Percentiles rank a stretch among this genome's conserved stretches.
phyloP scores from a whole-genome alignment of 2,113 vertebrate species.

The Hemibagrus wyckioides region DNA sequence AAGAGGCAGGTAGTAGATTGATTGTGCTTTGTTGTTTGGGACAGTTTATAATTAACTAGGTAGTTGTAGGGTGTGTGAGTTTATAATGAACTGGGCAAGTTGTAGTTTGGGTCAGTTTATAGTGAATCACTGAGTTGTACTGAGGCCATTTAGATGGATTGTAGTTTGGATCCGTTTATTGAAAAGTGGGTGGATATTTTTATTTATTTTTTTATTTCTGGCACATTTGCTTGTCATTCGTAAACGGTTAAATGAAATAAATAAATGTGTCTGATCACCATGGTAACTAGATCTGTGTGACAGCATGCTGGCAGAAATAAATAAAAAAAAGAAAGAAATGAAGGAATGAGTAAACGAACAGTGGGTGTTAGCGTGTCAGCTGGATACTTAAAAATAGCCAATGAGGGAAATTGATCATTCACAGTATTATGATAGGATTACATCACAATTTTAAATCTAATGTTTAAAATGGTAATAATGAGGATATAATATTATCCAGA shows the following conservation, averaged over 20 bases:
- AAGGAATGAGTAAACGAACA: not conserved
- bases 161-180: not conserved
- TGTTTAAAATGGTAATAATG: not conserved
- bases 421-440: not conserved
- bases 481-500: not conserved
- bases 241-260: not conserved
- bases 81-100: not conserved
- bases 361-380: not conserved
- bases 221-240: not conserved
- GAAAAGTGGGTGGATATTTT: not conserved
- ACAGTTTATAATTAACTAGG: too few relatives aligned
- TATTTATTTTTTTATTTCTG: not conserved
- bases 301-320: not conserved
- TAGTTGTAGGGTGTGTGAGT: too few relatives aligned
- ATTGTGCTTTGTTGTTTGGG: too few relatives aligned
- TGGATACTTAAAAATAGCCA: not conserved
- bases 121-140: not conserved
- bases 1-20: too few relatives aligned
- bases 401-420: not conserved
- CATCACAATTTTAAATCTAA: not conserved
- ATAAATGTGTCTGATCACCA: slow-evolving; percentile 36
- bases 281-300: not conserved
- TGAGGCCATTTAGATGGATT: not conserved
- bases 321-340: not conserved
- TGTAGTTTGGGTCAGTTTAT: not conserved